Conservation (phyloP, 2,797 vertebrate genomes). For the Eleutherodactylus coqui region DNA sequence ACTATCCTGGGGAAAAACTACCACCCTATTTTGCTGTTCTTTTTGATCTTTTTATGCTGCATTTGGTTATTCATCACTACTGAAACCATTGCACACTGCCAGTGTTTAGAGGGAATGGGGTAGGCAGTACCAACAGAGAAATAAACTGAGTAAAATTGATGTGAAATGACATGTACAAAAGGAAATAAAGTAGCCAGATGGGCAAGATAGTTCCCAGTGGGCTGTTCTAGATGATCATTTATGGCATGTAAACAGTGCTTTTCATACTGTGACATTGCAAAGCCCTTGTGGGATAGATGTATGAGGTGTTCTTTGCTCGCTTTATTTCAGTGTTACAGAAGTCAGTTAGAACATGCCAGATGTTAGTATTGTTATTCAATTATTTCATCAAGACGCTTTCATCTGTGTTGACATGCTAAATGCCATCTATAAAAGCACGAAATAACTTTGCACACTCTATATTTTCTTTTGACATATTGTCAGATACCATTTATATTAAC, state of each 20-base stretch:
- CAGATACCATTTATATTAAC: neutral
- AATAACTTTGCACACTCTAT: neutral
- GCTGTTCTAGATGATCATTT: slow-evolving; percentile 1
- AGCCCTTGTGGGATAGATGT: slow-evolving; percentile 68
- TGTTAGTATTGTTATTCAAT: slow-evolving; percentile 6
- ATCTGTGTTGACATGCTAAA: slow-evolving; percentile 19
- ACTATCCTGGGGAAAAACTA: neutral
- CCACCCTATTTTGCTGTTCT: neutral
- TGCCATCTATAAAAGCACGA: neutral
- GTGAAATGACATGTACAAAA: neutral
- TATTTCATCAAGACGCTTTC: neutral
- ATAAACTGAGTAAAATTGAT: slow-evolving; percentile 4
- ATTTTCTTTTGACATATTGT: neutral
- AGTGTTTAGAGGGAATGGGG: neutral
- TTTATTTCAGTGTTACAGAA: slow-evolving; percentile 72
- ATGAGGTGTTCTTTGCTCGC: slow-evolving; percentile 73
- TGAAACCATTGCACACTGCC: neutral
- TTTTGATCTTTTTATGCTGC: neutral
- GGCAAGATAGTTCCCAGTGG: slow-evolving; percentile 3
- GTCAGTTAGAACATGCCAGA: slow-evolving; percentile 17
- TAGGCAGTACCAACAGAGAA: neutral
- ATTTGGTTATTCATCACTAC: neutral
- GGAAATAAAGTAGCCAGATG: slow-evolving; percentile 1
- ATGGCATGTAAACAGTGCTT: slow-evolving; percentile 1
- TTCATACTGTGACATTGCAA: slow-evolving; percentile 11